Evolutionary conservation across 2,797 vertebrate genomes (phyloP).

Genomic region (Caiman crocodilus): DNA sequence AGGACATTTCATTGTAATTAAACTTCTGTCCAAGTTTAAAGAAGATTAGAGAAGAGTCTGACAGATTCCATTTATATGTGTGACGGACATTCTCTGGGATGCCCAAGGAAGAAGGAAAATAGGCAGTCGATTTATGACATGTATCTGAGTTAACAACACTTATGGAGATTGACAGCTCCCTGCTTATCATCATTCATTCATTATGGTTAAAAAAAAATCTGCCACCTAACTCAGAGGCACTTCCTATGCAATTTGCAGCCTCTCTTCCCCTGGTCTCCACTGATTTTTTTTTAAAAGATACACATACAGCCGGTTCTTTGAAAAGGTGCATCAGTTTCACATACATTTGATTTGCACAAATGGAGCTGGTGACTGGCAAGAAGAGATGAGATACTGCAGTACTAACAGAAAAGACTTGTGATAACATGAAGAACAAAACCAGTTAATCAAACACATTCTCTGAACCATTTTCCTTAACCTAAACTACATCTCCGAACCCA

Average conservation of each 20-base stretch:
- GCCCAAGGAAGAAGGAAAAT: background rate
- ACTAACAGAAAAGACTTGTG: background rate
- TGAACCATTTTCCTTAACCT: background rate
- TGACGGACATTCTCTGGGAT: conserved; percentile 34
- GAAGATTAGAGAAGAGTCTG: conserved; percentile 39
- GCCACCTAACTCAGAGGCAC: background rate
- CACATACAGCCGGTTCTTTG: background rate
- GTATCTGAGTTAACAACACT: conserved; percentile 44
- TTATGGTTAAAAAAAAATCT: background rate
- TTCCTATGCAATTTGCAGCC: conserved; percentile 1
- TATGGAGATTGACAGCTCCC: conserved; percentile 33
- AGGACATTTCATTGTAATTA: conserved; percentile 59
- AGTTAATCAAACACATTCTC: background rate
- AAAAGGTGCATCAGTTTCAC: conserved; percentile 13
- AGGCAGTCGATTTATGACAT: conserved; percentile 12
- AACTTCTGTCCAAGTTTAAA: conserved; percentile 51
- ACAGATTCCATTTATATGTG: conserved; percentile 46
- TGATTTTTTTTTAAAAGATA: conserved; percentile 8
- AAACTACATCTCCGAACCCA: conserved; percentile 34
- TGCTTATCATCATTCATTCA: conserved; percentile 8
- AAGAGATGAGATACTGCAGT: background rate
- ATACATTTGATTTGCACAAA: conserved; percentile 18
- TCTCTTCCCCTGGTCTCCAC: background rate
- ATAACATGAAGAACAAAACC: background rate
- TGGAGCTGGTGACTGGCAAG: conserved; percentile 23